Base-by-base conservation (phyloP, 2,888 invertebrate species). In the Xestia rhomboidea region DNA sequence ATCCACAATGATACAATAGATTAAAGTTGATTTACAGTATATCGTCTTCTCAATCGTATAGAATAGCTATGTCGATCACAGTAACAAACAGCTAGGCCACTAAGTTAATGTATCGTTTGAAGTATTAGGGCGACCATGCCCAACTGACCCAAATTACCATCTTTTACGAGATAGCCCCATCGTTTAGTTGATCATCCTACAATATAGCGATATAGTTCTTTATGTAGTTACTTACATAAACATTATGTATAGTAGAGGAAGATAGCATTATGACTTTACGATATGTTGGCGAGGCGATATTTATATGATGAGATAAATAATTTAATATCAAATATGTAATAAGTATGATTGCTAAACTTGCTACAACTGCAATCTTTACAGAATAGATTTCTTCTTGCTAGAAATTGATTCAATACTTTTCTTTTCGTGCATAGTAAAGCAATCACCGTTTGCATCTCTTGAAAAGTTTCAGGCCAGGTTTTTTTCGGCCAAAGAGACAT, bases 101-200 rank as follows among this genome's bases (percentile, higher is more conserved):
- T 69, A 68, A 60, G 57, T 75, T 49, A 74, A 72, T 73, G 64
- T 41, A 63, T 38, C 38, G 57, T 57, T 1, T 62, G n/a, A 49
- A 38, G 76, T 66, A 74, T 46, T 51, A 70, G 51, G 63, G 38
- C 62, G 70, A 46, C 72, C 74, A 34, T 75, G 70, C 75, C 70
- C 73, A 38, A 63, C 76, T 85, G 87, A 87, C 87, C 87, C 46
- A 27, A 87, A 85, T 85, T 68, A 72, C 81, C 24, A n/a, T 66
- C 41, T 64, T 83, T 73, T 64, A 86, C 72, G 66, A 69, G 66
- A 75, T 83, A 34, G 34, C 66, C 72, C 27, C 34, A 6, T 38
- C 38, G 21, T 69, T 70, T 67, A 68, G 30, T 27, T 6, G 21
- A 72, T 83, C 64, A 68, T 77, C 21, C 64, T 27, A 15, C 30